Conservation (phyloP, 53 echinoderm and acorn worm species). For the Henricia sp. region DNA sequence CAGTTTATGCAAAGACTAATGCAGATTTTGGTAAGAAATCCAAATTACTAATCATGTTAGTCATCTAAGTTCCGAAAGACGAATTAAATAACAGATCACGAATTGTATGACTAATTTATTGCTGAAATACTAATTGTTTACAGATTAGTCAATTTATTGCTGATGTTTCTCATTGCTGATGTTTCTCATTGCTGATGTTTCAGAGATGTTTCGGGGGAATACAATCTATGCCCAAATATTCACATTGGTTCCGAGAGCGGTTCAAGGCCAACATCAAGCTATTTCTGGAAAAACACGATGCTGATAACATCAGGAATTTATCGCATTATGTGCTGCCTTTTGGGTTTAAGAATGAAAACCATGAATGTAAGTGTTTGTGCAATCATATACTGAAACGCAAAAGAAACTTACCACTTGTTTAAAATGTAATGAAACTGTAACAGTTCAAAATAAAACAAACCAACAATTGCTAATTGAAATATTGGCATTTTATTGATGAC, state of each 20-base stretch:
- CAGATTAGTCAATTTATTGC: no score
- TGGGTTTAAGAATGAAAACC: conserved; percentile 72
- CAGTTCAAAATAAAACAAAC: not conserved
- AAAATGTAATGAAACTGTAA: not conserved
- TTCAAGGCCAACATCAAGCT: conserved; percentile 85
- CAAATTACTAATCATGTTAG: no score
- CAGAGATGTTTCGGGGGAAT: conserved; percentile 80
- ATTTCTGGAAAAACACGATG: conserved; percentile 71
- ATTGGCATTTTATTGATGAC: no score
- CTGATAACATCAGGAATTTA: conserved; percentile 66
- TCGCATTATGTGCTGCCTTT: conserved; percentile 81
- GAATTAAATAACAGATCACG: no score
- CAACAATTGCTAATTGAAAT: not conserved
- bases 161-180: no score
- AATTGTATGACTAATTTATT: no score
- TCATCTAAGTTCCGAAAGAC: no score
- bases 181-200: not conserved
- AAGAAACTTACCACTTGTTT: not conserved
- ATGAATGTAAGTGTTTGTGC: conserved; percentile 70
- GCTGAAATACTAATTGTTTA: no score
- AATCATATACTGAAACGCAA: not conserved
- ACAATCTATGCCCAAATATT: conserved; percentile 65
- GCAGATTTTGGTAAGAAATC: no score
- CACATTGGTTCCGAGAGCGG: conserved; percentile 78
- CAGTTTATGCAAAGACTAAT: no score